Conservation (phyloP, 2,113 vertebrate genomes). For the Zosterops lateralis region DNA sequence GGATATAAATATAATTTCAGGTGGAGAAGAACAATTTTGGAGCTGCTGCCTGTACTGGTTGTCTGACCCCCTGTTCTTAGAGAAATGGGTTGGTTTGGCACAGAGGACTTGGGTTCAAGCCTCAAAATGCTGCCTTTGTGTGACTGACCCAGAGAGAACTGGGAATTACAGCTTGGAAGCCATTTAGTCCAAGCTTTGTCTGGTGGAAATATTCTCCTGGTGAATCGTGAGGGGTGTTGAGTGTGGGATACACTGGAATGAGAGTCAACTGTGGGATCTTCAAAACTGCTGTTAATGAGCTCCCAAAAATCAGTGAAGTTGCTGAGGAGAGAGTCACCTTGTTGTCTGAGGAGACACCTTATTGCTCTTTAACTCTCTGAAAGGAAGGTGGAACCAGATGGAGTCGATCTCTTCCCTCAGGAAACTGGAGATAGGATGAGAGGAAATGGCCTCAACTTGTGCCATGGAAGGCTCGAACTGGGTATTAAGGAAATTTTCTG, state of each 20-base stretch:
- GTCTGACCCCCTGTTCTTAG: background rate
- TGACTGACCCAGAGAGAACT: background rate
- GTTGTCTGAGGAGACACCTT: background rate
- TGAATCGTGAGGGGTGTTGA: background rate
- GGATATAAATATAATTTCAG: background rate
- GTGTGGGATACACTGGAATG: fast-evolving
- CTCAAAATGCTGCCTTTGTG: background rate
- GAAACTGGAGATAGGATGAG: fast-evolving
- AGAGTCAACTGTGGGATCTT: background rate
- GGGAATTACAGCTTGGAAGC: background rate
- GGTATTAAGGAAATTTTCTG: background rate
- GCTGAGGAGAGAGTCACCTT: background rate
- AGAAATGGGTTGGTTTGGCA: background rate
- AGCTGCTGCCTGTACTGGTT: background rate
- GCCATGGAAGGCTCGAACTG: fast-evolving
- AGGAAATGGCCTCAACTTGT: background rate
- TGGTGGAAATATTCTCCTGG: background rate
- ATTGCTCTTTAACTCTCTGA: too few species aligned
- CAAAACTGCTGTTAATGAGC: background rate
- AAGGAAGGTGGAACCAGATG: background rate
- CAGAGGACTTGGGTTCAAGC: background rate
- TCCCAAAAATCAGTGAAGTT: background rate
- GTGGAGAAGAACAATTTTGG: background rate
- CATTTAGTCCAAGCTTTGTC: background rate
- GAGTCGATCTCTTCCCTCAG: fast-evolving